Base-by-base conservation (phyloP, 2,888 invertebrate genomes). In the Lagria hirta region DNA sequence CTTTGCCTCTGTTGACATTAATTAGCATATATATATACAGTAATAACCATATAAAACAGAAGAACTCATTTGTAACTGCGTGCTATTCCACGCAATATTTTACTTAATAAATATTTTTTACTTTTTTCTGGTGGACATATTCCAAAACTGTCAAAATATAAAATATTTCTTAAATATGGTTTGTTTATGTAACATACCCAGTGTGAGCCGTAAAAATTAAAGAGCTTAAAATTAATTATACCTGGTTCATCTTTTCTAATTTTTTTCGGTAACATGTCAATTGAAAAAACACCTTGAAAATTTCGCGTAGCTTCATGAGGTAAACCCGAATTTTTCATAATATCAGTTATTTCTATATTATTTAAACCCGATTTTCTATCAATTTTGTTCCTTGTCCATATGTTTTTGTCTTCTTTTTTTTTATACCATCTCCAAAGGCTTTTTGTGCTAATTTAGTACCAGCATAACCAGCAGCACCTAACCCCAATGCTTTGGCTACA, bases 1-100 rank as follows among this genome's bases (percentile, higher is more conserved):
- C 29, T 29, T 29, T 29, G 29, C 29, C 29, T 29, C 29, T 29
- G 29, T 29, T 29, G 7, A 29, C 29, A 29, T 29, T 29, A 29
- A 29, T 29, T 29, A 29, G 15, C 10, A 29, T n/a, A n/a, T 17
- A 29, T 29, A 29, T 29, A 24, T 24, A 8, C 24, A 24, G 24
- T 24, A 24, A 24, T 24, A 8, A 24, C 24, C 24, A 24, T 10
- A 24, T 24, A 24, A 24, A 24, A 8, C 24, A 24, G 24, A 24
- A 24, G 4, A 24, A 24, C 10, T 24, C 24, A 24, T 24, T 24
- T 24, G 24, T 24, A 24, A 8, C 24, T n/a, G n/a, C n/a, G n/a
- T n/a, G n/a, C n/a, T n/a, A n/a, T n/a, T n/a, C n/a, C 24, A 6
- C 24, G 24, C 24, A 24, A 24, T 24, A 24, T 24, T 24, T 24